These are phyloP conservation scores for Camponotus fellah DNA, from an alignment of 2,888 invertebrate genomes.

Conservation along the genomic window DNA sequence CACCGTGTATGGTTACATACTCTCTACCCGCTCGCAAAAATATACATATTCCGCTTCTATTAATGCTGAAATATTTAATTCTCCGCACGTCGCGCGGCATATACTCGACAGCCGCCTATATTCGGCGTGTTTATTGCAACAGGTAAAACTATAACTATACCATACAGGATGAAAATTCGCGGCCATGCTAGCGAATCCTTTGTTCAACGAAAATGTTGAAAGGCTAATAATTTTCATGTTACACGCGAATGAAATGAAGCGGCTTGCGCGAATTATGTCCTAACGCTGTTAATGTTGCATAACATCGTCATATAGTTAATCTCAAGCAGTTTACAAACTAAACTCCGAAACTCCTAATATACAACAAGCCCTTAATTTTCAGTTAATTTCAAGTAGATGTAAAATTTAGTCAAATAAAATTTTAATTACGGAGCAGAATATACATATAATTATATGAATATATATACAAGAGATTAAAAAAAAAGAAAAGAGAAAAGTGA, in stretches of 20 bases:
- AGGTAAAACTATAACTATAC: slow-evolving; percentile 15
- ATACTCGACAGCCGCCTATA: not conserved
- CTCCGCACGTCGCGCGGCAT: not conserved
- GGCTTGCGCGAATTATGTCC: slow-evolving; percentile 9
- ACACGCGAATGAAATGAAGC: slow-evolving; percentile 8
- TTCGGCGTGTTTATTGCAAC: slow-evolving; percentile 36
- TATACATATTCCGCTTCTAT: slow-evolving; percentile 13
- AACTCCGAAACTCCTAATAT: slow-evolving; percentile 46
- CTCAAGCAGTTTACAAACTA: slow-evolving; percentile 41
- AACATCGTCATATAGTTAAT: slow-evolving; percentile 32
- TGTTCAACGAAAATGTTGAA: slow-evolving; percentile 6
- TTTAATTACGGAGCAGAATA: not conserved
- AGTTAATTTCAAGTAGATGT: slow-evolving; percentile 31
- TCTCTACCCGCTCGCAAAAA: not conserved
- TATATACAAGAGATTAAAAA: not conserved
- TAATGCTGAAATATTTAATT: slow-evolving; percentile 49
- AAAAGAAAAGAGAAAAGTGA: not conserved
- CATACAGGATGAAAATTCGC: not conserved
- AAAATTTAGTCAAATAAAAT: slow-evolving; percentile 19
- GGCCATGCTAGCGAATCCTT: not conserved
- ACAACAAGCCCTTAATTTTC: slow-evolving; percentile 31
- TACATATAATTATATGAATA: not conserved
- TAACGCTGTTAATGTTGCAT: slow-evolving; percentile 22
- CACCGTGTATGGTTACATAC: not conserved
- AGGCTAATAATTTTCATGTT: slow-evolving; percentile 9